Conservation (phyloP, 1,140 invertebrate species). For the Neelides sp. region DNA sequence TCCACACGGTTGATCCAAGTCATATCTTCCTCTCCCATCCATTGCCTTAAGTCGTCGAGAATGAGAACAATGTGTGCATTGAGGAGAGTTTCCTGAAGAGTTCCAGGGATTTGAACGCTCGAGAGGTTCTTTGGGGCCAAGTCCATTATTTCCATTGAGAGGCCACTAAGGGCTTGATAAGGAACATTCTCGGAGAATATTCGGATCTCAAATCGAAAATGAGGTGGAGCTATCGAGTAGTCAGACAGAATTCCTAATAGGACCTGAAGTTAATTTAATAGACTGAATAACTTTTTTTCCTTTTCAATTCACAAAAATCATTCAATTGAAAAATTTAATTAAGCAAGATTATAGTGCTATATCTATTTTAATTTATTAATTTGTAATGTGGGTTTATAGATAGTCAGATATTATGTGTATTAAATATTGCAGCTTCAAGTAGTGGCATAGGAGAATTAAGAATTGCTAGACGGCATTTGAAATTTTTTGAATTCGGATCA, state of each 20-base stretch:
- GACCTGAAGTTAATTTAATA: no score
- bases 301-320: no score
- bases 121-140: constrained; percentile 18
- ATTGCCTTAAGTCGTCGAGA: constrained; percentile 21
- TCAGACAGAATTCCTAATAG: constrained; percentile 18
- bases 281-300: no score
- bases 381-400: no score
- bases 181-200: constrained; percentile 17
- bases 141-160: constrained; percentile 27
- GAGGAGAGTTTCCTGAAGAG: constrained; percentile 13
- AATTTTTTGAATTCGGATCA: no score
- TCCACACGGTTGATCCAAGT: constrained; percentile 25
- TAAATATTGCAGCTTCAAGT: no score
- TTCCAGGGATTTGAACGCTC: constrained; percentile 11
- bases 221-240: constrained; percentile 16
- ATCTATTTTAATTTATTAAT: no score
- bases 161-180: constrained; percentile 16
- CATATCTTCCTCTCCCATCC: constrained; percentile 7
- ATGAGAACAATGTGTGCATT: constrained; percentile 17
- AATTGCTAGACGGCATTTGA: no score
- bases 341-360: no score
- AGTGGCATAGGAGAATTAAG: no score
- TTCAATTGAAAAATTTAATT: no score
- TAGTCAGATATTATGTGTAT: no score
- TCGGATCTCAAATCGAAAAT: constrained; percentile 17